Percentiles rank a stretch among this genome's conserved stretches.
Evolutionary conservation across 2,888 invertebrate species (phyloP).

Genomic region (Apoda limacodes): DNA sequence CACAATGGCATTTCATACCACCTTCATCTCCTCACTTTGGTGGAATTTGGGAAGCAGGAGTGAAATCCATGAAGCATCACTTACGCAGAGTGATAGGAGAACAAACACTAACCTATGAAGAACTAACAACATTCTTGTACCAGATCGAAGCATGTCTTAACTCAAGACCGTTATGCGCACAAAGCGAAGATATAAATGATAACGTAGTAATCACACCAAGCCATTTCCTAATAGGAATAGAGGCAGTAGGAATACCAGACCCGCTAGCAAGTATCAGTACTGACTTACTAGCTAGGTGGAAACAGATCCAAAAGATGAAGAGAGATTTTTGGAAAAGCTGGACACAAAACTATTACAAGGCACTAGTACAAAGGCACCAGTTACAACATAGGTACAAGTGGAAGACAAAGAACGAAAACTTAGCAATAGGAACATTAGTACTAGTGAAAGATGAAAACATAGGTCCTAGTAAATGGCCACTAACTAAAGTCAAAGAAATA

Average conservation of each 20-base stretch:
- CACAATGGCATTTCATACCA: conserved; percentile 17
- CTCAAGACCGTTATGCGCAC: no score
- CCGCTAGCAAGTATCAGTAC: neutral
- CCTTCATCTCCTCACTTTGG: conserved; percentile 16
- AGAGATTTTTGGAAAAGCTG: neutral
- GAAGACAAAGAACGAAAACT: neutral
- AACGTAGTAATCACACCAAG: no score
- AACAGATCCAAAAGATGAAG: neutral
- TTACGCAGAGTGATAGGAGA: conserved; percentile 15
- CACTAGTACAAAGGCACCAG: no score
- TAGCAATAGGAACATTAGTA: neutral
- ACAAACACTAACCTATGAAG: conserved; percentile 10
- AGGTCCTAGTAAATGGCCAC: neutral
- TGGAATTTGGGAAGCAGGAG: conserved; percentile 17
- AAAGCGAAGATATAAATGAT: no score
- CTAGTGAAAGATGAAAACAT: neutral
- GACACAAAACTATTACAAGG: neutral
- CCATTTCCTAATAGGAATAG: no score
- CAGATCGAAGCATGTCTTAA: conserved; percentile 18
- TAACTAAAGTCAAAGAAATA: neutral
- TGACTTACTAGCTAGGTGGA: neutral
- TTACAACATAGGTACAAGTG: neutral
- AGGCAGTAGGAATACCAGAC: neutral
- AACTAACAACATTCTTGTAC: conserved; percentile 8
- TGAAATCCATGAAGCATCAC: conserved; percentile 14